These are phyloP conservation scores for Falco naumanni DNA, from an alignment of 2,797 vertebrate species.

Conservation along the genomic window DNA sequence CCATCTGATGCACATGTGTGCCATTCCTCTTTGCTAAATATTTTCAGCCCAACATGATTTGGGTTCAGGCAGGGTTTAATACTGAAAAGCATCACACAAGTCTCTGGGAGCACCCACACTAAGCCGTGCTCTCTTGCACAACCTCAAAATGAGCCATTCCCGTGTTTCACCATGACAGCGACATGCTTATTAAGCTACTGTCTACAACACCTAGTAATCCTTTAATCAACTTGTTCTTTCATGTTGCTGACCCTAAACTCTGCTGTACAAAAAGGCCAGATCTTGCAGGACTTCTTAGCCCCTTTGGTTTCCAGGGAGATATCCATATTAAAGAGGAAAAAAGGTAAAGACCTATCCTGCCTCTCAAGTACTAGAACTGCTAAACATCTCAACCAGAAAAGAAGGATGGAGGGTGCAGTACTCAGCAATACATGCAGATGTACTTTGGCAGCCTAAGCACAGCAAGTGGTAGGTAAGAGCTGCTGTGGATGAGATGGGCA, in stretches of 20 bases:
- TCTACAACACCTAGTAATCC: background rate
- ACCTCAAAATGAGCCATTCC: background rate
- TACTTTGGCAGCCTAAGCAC: background rate
- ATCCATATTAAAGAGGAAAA: background rate
- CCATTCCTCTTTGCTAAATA: background rate
- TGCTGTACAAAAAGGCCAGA: background rate
- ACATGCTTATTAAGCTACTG: background rate
- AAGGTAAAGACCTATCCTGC: too few relatives aligned
- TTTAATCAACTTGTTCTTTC: background rate
- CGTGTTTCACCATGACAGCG: background rate
- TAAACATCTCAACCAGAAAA: background rate
- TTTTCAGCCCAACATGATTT: background rate
- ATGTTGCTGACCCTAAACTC: background rate
- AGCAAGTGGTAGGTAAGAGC: background rate
- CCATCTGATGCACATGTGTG: fast-evolving
- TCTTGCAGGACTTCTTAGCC: background rate
- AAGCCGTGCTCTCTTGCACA: background rate
- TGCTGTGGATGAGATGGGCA: background rate
- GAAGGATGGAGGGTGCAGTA: background rate
- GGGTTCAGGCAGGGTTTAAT: background rate
- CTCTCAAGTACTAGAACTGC: background rate
- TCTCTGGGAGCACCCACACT: background rate
- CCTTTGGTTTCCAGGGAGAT: background rate
- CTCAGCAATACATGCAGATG: too few relatives aligned
- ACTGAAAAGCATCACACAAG: background rate